These are phyloP conservation scores for Apotomis betuletana DNA, from an alignment of 2,888 invertebrate species.

Conservation along the genomic window DNA sequence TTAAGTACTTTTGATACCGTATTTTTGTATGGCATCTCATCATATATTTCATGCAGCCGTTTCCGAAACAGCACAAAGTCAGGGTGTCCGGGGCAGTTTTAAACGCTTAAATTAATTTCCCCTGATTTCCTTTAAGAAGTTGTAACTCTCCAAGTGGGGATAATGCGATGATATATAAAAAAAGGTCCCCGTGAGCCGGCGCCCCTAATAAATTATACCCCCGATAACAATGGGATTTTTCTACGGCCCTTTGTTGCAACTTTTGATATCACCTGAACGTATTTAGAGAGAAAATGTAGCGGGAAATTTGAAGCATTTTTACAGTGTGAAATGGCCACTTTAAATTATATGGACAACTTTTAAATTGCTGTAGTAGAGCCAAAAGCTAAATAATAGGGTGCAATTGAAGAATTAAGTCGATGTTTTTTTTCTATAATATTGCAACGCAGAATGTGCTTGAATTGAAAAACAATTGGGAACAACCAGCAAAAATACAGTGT, in stretches of 20 bases:
- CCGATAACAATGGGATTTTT: slow-evolving; percentile 85
- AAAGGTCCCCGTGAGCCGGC: slow-evolving; percentile 79
- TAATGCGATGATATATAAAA: slow-evolving; percentile 84
- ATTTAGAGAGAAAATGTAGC: slow-evolving; percentile 49
- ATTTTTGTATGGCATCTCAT: too few species aligned
- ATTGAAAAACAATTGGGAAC: too few species aligned
- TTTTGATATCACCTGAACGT: slow-evolving; percentile 83
- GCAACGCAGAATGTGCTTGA: too few species aligned
- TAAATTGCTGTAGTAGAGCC: background rate
- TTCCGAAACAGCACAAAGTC: slow-evolving; percentile 76
- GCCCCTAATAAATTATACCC: slow-evolving; percentile 83
- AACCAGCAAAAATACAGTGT: too few species aligned
- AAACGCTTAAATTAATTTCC: slow-evolving; percentile 82
- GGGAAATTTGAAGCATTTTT: slow-evolving; percentile 42
- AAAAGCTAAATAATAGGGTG: too few species aligned
- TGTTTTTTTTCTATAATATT: too few species aligned
- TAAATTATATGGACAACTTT: too few species aligned
- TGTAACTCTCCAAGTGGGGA: slow-evolving; percentile 82
- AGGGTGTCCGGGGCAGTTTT: slow-evolving; percentile 78
- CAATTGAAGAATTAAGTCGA: too few species aligned
- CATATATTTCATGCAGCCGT: background rate
- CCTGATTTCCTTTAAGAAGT: slow-evolving; percentile 83
- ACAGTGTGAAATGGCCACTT: slow-evolving; percentile 33
- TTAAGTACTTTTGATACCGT: too few species aligned
- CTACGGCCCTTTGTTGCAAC: slow-evolving; percentile 80